Evolutionary conservation across 2,797 vertebrate genomes (phyloP), one percentile per base, ranked within the genome.

Genomic region (Xenentodon cancila): DNA sequence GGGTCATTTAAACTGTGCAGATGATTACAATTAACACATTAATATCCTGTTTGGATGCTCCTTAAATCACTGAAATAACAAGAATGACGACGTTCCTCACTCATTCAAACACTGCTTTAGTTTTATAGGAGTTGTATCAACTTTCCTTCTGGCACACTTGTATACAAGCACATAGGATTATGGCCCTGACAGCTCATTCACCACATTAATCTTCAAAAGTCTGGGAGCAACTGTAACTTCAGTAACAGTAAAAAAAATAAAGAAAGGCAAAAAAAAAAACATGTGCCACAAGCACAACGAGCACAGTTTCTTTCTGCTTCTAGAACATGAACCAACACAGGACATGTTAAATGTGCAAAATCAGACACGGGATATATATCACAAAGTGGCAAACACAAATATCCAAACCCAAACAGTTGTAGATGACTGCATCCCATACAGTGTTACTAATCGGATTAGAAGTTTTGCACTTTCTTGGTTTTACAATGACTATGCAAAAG

Each of bases 171-270:
- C 20, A 15, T 44, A 21, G 58, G 5, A 58, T 4, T 42, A 47
- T 18, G 12, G 47, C 13, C 12, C 60, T 59, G 18, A 43, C 53
- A 54, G 46, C 17, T 50, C 19, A 40, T 51, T 18, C 22, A 20
- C 21, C 52, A 27, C 43, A 51, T 34, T 74, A 49, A 58, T 53
- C 59, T 65, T n/a, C n/a, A 51, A 9, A 27, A 64, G 55, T 58
- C 47, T 52, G 64, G 25, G 13, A 30, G 51, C 37, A 55, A 66
- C 60, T 53, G 60, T 67, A 58, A 78, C 54, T 19, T n/a, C 22
- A 21, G n/a, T 9, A 40, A 40, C 22, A 21, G n/a, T 9, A 40
- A 40, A 58, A 58, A 64, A 52, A 25, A 22, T 32, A 48, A 12
- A 4, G 22, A 56, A 42, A 18, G 49, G 12, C 53, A 45, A 59